phyloP scores from a whole-genome alignment of 2,888 invertebrate species.

The Clostera curtula region DNA sequence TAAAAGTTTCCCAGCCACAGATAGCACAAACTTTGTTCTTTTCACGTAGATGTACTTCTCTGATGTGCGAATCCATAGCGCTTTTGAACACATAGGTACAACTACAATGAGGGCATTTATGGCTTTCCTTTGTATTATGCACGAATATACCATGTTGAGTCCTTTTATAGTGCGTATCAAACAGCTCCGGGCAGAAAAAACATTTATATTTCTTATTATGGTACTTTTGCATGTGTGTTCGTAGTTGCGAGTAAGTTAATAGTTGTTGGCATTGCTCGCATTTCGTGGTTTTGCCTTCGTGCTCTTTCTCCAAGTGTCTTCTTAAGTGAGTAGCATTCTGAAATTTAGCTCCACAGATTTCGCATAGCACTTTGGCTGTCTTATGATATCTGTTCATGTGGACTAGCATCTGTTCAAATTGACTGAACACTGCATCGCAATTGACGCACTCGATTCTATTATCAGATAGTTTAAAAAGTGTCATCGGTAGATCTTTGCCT shows the following conservation, averaged over 20 bases:
- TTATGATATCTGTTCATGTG: constrained; percentile 31
- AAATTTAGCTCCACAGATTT: constrained; percentile 32
- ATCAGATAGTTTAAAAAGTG: constrained; percentile 28
- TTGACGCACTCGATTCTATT: constrained; percentile 25
- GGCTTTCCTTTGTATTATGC: constrained; percentile 19
- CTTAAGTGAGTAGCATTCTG: constrained; percentile 18
- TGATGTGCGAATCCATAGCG: constrained; percentile 26
- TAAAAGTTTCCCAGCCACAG: constrained; percentile 32
- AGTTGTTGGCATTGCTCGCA: constrained; percentile 31
- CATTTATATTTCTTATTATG: constrained; percentile 27
- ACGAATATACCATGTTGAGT: constrained; percentile 21
- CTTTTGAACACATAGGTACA: constrained; percentile 28
- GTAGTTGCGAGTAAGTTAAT: constrained; percentile 33
- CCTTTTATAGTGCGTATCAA: constrained; percentile 28
- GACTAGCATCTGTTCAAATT: constrained; percentile 26
- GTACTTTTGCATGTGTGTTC: constrained; percentile 31
- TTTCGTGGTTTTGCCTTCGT: constrained; percentile 19
- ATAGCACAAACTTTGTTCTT: constrained; percentile 42
- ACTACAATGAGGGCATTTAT: constrained; percentile 26
- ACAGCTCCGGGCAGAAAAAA: constrained; percentile 16
- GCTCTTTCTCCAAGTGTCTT: constrained; percentile 26
- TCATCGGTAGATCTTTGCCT: constrained; percentile 20
- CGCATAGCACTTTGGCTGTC: constrained; percentile 24
- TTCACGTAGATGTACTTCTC: constrained; percentile 28
- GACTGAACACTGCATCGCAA: constrained; percentile 24